These are phyloP conservation scores for Urocyon cinereoargenteus DNA, from an alignment of 2,797 vertebrate species.

Conservation along the genomic window DNA sequence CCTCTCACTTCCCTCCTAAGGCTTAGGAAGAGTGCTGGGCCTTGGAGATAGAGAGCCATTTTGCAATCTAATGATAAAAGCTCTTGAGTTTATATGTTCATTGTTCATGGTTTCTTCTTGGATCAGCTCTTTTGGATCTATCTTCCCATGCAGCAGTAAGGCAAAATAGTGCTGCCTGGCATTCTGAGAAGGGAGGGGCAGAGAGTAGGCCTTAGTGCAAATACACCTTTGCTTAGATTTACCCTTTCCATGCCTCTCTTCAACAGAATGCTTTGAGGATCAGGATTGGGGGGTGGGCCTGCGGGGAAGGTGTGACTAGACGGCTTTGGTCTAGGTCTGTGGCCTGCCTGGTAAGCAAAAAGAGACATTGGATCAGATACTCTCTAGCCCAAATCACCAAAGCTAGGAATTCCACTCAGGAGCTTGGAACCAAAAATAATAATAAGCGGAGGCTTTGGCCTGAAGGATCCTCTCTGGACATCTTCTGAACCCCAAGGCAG, in stretches of 20 bases:
- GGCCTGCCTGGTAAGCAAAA: neutral
- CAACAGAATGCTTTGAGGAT: constrained; percentile 35
- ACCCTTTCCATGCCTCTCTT: neutral
- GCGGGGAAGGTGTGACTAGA: neutral
- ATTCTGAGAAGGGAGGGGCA: neutral
- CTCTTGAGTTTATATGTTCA: neutral
- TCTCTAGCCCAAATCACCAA: neutral
- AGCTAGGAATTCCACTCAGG: neutral
- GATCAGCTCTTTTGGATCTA: neutral
- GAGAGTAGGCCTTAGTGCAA: neutral
- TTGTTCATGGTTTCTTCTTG: neutral
- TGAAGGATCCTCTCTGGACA: neutral
- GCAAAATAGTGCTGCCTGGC: neutral
- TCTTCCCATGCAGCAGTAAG: neutral
- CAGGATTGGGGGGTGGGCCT: neutral
- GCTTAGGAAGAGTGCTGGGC: neutral
- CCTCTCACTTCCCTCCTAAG: neutral
- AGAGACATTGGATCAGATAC: neutral
- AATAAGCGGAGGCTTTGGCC: neutral
- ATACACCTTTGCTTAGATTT: constrained; percentile 5
- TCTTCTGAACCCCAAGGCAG: neutral
- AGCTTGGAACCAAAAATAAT: neutral
- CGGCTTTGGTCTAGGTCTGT: neutral
- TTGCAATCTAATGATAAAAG: neutral
- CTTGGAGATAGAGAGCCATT: neutral